Percentiles rank a stretch among this genome's conserved stretches.
phyloP scores from a whole-genome alignment of 2,888 invertebrate genomes.

The Polydrusus pterygomalis region DNA sequence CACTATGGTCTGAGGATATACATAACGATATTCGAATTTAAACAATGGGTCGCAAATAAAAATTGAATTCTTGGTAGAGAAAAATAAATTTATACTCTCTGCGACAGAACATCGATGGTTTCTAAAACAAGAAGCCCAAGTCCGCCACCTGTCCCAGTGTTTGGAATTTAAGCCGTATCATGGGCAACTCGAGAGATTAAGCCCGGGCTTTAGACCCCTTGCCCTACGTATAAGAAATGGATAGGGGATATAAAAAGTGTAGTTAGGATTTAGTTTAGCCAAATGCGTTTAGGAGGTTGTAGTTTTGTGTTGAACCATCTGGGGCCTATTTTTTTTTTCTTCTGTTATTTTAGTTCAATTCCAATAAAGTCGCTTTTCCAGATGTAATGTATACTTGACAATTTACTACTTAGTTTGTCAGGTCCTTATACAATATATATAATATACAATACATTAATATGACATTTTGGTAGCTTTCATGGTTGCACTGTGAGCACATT shows the following conservation, averaged over 20 bases:
- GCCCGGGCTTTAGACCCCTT: conserved; percentile 52
- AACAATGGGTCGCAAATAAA: too few relatives aligned
- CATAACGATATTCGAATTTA: too few relatives aligned
- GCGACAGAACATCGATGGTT: conserved; percentile 44
- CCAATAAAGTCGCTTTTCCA: too few relatives aligned
- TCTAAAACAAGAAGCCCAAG: conserved; percentile 51
- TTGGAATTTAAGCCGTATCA: conserved; percentile 58
- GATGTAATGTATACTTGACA: too few relatives aligned
- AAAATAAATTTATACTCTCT: neutral
- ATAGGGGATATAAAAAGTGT: conserved; percentile 47
- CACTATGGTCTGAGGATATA: too few relatives aligned
- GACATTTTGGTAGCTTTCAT: too few relatives aligned
- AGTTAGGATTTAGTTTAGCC: conserved; percentile 43
- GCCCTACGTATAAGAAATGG: conserved; percentile 34
- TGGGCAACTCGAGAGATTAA: conserved; percentile 57
- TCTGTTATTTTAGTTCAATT: too few relatives aligned
- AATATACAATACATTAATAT: too few relatives aligned
- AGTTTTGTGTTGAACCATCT: conserved; percentile 28
- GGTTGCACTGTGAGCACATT: too few relatives aligned
- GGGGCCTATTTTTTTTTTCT: conserved; percentile 8
- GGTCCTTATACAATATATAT: too few relatives aligned
- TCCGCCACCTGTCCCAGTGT: conserved; percentile 58
- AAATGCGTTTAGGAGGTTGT: conserved; percentile 43
- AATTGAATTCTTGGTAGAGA: too few relatives aligned
- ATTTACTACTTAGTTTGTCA: too few relatives aligned